Evolutionary conservation across 2,888 invertebrate species (phyloP).

Genomic region (Eupithecia dodoneata): DNA sequence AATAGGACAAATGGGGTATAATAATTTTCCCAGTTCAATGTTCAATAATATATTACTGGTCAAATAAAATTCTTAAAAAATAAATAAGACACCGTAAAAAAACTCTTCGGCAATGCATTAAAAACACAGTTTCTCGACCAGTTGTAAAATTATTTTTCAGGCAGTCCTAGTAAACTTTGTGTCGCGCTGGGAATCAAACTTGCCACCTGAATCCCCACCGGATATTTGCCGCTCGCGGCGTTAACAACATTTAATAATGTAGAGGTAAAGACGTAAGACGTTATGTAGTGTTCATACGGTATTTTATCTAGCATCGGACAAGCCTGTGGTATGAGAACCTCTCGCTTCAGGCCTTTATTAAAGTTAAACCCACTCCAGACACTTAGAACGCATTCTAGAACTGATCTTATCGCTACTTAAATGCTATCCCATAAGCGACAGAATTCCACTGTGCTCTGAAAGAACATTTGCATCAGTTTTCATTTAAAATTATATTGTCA

Average conservation of each 20-base stretch:
- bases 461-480: no score
- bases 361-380: not conserved
- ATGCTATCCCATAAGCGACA: not conserved
- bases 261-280: not conserved
- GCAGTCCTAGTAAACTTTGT: not conserved
- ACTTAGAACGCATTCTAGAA: not conserved
- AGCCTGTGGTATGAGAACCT: constrained; percentile 18
- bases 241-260: not conserved
- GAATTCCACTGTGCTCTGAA: not conserved
- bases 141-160: not conserved
- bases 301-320: constrained; percentile 46
- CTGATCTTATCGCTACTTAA: not conserved
- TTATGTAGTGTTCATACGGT: constrained; percentile 47
- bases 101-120: not conserved
- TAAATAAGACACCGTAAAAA: not conserved
- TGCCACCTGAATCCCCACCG: not conserved
- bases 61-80: not conserved
- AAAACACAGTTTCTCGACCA: not conserved
- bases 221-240: not conserved
- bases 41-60: not conserved
- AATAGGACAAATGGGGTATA: not conserved
- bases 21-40: not conserved
- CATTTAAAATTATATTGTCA: no score
- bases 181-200: no score
- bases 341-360: constrained; percentile 13